Conservation (phyloP, 2,888 invertebrate species). For the Nipponacmea schrenckii region DNA sequence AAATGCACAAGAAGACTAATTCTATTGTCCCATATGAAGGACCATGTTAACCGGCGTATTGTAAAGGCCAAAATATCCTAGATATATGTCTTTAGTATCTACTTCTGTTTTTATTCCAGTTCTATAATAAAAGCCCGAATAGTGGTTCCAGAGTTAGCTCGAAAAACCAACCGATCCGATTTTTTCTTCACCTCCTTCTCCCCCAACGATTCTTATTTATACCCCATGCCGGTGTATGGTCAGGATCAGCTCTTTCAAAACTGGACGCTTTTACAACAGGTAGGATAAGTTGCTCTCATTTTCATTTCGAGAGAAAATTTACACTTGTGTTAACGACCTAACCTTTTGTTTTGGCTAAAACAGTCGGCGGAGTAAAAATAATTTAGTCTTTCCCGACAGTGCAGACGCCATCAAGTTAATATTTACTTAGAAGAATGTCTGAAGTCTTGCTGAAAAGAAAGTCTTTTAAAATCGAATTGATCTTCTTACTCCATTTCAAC, state of each 20-base stretch:
- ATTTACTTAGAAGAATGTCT: too few species aligned
- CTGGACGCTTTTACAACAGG: constrained; percentile 40
- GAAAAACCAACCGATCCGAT: constrained; percentile 39
- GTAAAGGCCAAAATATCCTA: too few species aligned
- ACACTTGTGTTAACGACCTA: background rate
- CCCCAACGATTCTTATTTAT: constrained; percentile 50
- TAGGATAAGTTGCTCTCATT: constrained; percentile 25
- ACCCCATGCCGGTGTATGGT: constrained; percentile 50
- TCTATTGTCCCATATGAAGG: too few species aligned
- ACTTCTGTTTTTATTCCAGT: constrained; percentile 26
- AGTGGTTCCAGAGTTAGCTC: constrained; percentile 43
- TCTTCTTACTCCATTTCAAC: too few species aligned
- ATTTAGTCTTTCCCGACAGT: too few species aligned
- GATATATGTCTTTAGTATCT: too few species aligned
- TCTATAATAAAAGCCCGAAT: constrained; percentile 49
- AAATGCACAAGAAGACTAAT: too few species aligned
- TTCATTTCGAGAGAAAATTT: background rate
- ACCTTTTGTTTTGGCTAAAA: background rate
- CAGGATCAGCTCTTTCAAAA: constrained; percentile 47
- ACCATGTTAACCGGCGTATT: too few species aligned
- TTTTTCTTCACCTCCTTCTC: constrained; percentile 51
- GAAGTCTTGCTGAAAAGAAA: too few species aligned
- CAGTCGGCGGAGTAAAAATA: too few species aligned
- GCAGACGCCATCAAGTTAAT: too few species aligned
- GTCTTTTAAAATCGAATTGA: too few species aligned